These are phyloP conservation scores for Clanis bilineata DNA, from an alignment of 2,888 invertebrate genomes.

Conservation along the genomic window DNA sequence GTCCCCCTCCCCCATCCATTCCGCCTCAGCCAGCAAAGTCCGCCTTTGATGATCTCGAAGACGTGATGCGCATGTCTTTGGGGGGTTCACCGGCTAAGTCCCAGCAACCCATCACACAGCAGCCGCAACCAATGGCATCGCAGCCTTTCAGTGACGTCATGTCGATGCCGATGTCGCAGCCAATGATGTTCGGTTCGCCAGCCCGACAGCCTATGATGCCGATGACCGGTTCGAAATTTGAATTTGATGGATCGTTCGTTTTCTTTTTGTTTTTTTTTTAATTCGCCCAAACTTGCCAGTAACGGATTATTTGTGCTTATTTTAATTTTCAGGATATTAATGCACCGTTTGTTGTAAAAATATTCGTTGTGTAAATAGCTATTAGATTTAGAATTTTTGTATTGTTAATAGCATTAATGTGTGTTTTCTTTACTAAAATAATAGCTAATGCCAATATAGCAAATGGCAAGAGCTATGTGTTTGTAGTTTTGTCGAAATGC, in stretches of 20 bases:
- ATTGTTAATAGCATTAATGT: constrained; percentile 26
- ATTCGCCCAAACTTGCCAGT: constrained; percentile 34
- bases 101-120: constrained; percentile 61
- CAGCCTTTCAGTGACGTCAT: constrained; percentile 68
- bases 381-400: constrained; percentile 22
- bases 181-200: constrained; percentile 73
- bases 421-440: constrained; percentile 18
- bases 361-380: constrained; percentile 32
- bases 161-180: constrained; percentile 62
- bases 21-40: constrained; percentile 77
- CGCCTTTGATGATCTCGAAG: constrained; percentile 86
- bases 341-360: constrained; percentile 35
- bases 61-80: constrained; percentile 85
- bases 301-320: constrained; percentile 20
- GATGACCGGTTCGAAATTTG: constrained; percentile 76
- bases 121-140: constrained; percentile 63
- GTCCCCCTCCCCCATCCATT: constrained; percentile 74
- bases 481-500: background rate
- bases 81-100: constrained; percentile 82
- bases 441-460: constrained; percentile 22
- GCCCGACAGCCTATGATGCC: constrained; percentile 73
- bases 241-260: constrained; percentile 56
- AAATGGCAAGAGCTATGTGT: background rate
- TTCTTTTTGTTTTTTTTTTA: constrained; percentile 35
- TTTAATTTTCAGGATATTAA: constrained; percentile 11